phyloP scores from a whole-genome alignment of 2,113 vertebrate species.

The Myiozetetes cayanensis region DNA sequence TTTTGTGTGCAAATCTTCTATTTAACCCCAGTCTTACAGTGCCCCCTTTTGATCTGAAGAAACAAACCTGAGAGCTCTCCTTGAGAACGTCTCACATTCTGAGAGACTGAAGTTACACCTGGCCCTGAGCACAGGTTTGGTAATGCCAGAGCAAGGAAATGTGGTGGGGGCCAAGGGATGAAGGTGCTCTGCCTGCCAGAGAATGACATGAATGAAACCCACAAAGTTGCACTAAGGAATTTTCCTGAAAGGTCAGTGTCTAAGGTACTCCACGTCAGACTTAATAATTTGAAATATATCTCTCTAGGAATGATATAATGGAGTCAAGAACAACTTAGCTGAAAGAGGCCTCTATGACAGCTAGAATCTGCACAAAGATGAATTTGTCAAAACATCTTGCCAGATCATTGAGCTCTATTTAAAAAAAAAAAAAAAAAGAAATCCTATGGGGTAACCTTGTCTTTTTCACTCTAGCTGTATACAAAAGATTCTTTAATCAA shows the following conservation, averaged over 20 bases:
- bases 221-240: not conserved
- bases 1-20: not conserved
- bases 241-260: not conserved
- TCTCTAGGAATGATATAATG: not conserved
- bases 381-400: not conserved
- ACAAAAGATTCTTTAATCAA: not conserved
- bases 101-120: not conserved
- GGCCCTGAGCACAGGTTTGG: not conserved
- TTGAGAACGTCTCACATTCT: not conserved
- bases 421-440: not conserved
- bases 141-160: not conserved
- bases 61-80: not conserved
- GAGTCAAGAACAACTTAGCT: not conserved
- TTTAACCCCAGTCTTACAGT: not conserved
- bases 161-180: accelerated
- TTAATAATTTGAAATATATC: not conserved
- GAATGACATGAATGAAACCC: not conserved
- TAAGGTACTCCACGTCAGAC: not conserved
- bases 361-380: not conserved
- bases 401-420: not conserved
- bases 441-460: not conserved
- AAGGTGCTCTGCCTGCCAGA: not conserved
- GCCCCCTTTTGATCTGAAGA: not conserved
- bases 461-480: not conserved
- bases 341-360: not conserved